Conservation (phyloP, 2,888 invertebrate species). For the Elysia crispata region DNA sequence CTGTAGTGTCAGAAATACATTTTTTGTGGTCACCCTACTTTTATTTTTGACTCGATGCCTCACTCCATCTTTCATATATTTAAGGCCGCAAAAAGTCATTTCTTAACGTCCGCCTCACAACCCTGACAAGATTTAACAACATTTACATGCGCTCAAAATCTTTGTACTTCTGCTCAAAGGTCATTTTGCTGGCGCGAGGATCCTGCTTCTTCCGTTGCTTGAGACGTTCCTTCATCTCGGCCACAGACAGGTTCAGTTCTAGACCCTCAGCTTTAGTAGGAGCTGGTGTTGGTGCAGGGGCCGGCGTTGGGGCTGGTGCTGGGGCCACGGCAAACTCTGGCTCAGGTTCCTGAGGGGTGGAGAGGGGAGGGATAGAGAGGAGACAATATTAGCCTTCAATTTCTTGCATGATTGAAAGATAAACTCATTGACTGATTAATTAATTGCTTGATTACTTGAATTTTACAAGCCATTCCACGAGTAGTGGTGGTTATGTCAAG, state of each 20-base stretch:
- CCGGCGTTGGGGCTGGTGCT: background rate
- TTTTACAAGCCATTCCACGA: too few relatives aligned
- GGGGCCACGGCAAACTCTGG: conserved; percentile 28
- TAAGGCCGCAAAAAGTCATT: background rate
- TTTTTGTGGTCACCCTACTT: too few relatives aligned
- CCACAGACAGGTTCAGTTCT: conserved; percentile 59
- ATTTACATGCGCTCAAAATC: conserved; percentile 54
- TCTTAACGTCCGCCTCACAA: background rate
- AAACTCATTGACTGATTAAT: too few relatives aligned
- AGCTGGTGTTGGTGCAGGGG: conserved; percentile 3
- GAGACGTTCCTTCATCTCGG: conserved; percentile 66
- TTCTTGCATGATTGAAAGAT: too few relatives aligned
- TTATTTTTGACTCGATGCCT: too few relatives aligned
- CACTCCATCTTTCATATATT: too few relatives aligned
- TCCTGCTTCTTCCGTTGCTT: conserved; percentile 62
- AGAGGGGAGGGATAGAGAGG: too few relatives aligned
- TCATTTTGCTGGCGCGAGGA: conserved; percentile 54
- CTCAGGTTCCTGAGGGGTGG: conserved; percentile 14
- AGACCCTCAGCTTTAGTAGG: conserved; percentile 27
- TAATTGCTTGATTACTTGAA: too few relatives aligned
- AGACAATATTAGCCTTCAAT: too few relatives aligned
- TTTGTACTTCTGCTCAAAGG: conserved; percentile 53
- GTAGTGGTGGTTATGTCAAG: too few relatives aligned
- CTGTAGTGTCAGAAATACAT: too few relatives aligned
- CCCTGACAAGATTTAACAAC: background rate